phyloP scores from a whole-genome alignment of 2,888 invertebrate genomes.

The Drosophila macrothrix region DNA sequence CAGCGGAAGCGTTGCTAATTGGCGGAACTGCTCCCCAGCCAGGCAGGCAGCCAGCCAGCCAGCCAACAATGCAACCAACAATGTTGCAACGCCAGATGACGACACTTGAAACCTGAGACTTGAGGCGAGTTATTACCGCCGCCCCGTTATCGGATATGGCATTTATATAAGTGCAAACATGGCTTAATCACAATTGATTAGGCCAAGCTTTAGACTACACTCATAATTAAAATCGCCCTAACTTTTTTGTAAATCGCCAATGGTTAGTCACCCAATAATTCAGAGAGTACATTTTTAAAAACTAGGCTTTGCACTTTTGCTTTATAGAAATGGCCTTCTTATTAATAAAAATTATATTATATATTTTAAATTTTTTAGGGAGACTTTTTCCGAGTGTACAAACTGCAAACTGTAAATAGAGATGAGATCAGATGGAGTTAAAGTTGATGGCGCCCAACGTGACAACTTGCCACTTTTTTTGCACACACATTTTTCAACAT shows the following conservation, averaged over 20 bases:
- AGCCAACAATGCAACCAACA: conserved; percentile 35
- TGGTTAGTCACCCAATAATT: background rate
- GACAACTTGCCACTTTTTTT: conserved; percentile 66
- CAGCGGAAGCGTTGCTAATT: conserved; percentile 79
- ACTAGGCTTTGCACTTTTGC: background rate
- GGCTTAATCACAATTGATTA: conserved; percentile 80
- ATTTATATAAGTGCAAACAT: conserved; percentile 78
- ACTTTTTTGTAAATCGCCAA: background rate
- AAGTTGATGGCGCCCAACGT: conserved; percentile 8
- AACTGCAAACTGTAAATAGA: conserved; percentile 6
- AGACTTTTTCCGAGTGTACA: background rate
- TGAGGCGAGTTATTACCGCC: conserved; percentile 69
- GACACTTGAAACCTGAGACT: conserved; percentile 59
- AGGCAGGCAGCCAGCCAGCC: conserved; percentile 7
- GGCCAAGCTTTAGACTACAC: conserved; percentile 30
- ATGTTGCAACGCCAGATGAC: conserved; percentile 76
- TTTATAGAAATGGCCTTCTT: too few species aligned
- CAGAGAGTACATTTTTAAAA: background rate
- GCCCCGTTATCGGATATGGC: conserved; percentile 67
- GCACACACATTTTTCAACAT: conserved; percentile 39
- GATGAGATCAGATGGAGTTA: conserved; percentile 18
- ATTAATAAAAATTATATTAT: background rate
- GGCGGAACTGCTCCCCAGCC: conserved; percentile 71
- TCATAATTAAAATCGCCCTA: background rate
- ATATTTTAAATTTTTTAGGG: background rate